Evolutionary conservation across 64 coral and sea anemone species (phyloP).

Genomic region (Actinia equina): DNA sequence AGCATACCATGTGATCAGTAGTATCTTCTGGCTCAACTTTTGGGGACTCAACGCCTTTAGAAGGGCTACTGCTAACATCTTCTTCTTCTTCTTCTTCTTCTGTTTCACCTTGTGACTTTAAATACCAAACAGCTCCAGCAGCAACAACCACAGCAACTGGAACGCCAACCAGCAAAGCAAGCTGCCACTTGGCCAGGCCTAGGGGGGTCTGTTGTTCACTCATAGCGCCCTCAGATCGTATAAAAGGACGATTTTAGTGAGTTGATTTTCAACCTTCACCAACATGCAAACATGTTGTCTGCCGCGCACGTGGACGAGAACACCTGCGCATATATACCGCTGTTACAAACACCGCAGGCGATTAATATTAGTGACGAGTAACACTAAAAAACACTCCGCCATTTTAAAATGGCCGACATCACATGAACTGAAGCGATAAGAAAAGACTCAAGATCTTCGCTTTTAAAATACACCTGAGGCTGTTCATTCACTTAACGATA

Average conservation of each 20-base stretch:
- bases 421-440: neutral
- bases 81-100: conserved; percentile 22
- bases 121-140: conserved; percentile 49
- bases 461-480: neutral
- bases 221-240: conserved; percentile 31
- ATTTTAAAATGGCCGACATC: conserved; percentile 3
- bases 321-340: conserved; percentile 34
- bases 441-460: neutral
- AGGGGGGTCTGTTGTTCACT: conserved; percentile 43
- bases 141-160: conserved; percentile 29
- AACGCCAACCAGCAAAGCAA: conserved; percentile 39
- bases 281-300: conserved; percentile 31
- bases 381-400: neutral
- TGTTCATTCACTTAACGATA: neutral
- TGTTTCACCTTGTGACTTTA: neutral
- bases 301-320: conserved; percentile 21
- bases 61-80: neutral
- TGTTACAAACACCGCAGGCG: neutral
- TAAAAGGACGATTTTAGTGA: conserved; percentile 6
- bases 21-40: neutral
- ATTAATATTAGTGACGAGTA: neutral
- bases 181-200: conserved; percentile 54
- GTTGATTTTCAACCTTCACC: neutral
- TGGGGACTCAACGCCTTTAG: neutral
- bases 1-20: conserved; percentile 2